A percentile compares a stretch with the other conserved stretches of the same genome.
Conservation (phyloP, 2,888 invertebrate genomes). For the Agapetus fuscipes region DNA sequence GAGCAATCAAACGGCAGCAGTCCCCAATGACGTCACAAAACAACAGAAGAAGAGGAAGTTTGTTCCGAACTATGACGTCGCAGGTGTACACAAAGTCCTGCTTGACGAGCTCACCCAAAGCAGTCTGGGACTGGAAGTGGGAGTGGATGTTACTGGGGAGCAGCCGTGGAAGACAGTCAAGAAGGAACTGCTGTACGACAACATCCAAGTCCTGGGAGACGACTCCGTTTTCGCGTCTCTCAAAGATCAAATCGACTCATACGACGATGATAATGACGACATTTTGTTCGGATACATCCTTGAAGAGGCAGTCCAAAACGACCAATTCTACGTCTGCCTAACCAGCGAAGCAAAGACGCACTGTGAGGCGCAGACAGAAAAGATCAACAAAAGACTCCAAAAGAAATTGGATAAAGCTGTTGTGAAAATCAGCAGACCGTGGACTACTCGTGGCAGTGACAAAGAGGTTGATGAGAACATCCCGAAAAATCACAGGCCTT, state of each 20-base stretch:
- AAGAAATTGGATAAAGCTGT: constrained; percentile 47
- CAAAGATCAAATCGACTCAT: constrained; percentile 33
- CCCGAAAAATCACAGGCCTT: constrained; percentile 44
- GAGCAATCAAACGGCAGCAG: too few species aligned
- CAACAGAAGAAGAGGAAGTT: constrained; percentile 35
- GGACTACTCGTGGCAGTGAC: constrained; percentile 58
- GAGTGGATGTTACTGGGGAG: constrained; percentile 59
- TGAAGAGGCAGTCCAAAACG: constrained; percentile 48
- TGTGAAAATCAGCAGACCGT: constrained; percentile 44
- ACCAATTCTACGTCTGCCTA: constrained; percentile 61
- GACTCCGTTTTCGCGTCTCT: constrained; percentile 37
- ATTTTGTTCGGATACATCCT: constrained; percentile 59
- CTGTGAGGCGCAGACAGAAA: constrained; percentile 40
- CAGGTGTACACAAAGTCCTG: constrained; percentile 45
- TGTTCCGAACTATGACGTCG: constrained; percentile 42
- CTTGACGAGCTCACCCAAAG: constrained; percentile 50
- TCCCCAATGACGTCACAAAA: constrained; percentile 6
- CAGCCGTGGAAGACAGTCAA: constrained; percentile 61
- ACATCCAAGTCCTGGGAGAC: constrained; percentile 48
- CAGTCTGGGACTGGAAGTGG: constrained; percentile 54
- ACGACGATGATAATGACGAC: constrained; percentile 35
- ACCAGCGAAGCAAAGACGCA: constrained; percentile 47
- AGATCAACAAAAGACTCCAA: constrained; percentile 43
- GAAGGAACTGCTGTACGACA: constrained; percentile 52
- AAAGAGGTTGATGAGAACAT: constrained; percentile 47